A percentile compares a stretch with the other conserved stretches of the same genome.
phyloP scores from a whole-genome alignment of 2,888 invertebrate species.

The Ryuthela nishihirai region DNA sequence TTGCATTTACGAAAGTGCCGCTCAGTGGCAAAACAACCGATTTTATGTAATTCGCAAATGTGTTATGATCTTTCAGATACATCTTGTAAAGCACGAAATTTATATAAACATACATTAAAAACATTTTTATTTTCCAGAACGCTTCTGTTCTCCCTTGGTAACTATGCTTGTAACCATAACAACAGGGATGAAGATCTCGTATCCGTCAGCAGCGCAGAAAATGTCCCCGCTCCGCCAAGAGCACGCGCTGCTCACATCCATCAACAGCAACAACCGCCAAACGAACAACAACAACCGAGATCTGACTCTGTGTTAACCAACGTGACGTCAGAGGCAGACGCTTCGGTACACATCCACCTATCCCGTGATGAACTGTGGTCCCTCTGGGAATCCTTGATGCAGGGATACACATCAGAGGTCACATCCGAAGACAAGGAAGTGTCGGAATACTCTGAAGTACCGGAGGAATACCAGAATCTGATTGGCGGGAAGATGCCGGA shows the following conservation, averaged over 20 bases:
- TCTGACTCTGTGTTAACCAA: constrained; percentile 23
- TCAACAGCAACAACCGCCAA: constrained; percentile 7
- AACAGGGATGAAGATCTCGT: constrained; percentile 19
- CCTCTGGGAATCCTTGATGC: constrained; percentile 33
- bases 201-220: constrained; percentile 1
- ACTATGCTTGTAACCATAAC: constrained; percentile 28
- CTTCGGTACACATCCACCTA: constrained; percentile 24
- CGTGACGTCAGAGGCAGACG: constrained; percentile 15
- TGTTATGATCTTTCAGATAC: no score
- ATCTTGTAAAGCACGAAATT: no score
- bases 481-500: constrained; percentile 1
- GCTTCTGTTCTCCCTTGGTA: constrained; percentile 28
- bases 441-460: constrained; percentile 1
- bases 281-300: constrained; percentile 5
- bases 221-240: background rate
- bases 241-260: background rate
- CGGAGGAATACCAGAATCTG: background rate
- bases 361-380: constrained; percentile 31
- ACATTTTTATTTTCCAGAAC: constrained; percentile 1
- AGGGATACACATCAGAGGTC: constrained; percentile 20
- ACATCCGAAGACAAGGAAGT: constrained; percentile 7
- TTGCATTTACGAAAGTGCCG: no score
- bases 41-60: no score
- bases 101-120: no score
- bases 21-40: no score